Conservation (phyloP, 2,888 invertebrate genomes). For the Seladonia tumulorum region DNA sequence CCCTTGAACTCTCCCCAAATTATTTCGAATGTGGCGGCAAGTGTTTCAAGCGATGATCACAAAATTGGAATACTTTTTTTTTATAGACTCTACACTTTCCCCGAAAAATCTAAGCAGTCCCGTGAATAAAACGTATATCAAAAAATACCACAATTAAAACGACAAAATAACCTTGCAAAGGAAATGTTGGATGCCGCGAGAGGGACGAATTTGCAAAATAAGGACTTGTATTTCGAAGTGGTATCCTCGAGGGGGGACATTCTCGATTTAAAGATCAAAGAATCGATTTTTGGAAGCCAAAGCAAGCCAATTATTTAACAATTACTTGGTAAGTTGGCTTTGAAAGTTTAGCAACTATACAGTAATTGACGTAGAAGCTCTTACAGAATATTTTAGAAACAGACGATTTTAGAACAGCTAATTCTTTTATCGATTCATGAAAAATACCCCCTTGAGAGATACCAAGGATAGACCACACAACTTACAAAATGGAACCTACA, state of each 20-base stretch:
- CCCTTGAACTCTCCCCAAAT: slow-evolving; percentile 29
- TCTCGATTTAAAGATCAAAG: neutral
- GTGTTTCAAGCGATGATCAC: slow-evolving; percentile 62
- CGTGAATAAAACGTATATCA: neutral
- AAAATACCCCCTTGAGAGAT: slow-evolving; percentile 13
- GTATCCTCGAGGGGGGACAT: neutral
- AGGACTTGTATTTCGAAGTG: slow-evolving; percentile 1
- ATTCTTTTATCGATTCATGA: neutral
- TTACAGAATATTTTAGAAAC: too few species aligned
- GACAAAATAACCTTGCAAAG: neutral
- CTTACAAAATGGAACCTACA: slow-evolving; percentile 52
- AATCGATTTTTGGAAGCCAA: neutral
- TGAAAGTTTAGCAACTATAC: too few species aligned
- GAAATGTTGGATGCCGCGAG: neutral
- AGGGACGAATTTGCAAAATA: neutral
- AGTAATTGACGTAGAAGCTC: too few species aligned
- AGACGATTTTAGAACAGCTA: too few species aligned
- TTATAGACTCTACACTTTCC: neutral
- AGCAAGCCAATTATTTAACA: neutral
- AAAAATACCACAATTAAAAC: neutral
- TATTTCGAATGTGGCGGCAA: slow-evolving; percentile 64
- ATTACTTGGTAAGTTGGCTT: too few species aligned
- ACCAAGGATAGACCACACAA: slow-evolving; percentile 25
- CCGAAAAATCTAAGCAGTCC: slow-evolving; percentile 1
- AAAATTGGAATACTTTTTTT: slow-evolving; percentile 25